These are phyloP conservation scores for Danionella cerebrum DNA, from an alignment of 2,113 vertebrate genomes.

Conservation along the genomic window DNA sequence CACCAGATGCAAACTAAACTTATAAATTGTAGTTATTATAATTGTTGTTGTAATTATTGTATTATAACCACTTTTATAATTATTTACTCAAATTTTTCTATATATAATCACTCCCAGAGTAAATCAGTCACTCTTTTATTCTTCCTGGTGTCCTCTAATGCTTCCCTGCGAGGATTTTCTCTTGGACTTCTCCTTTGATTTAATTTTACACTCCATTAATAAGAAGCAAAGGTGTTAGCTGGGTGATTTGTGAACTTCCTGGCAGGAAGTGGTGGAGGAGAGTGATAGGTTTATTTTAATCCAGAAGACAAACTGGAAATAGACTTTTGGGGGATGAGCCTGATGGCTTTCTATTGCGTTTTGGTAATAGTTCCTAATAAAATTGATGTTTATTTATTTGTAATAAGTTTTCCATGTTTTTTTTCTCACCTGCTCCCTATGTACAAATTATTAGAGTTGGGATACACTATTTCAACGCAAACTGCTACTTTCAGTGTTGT, in stretches of 20 bases:
- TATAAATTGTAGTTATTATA: too few species aligned
- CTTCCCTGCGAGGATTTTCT: slow-evolving; percentile 24
- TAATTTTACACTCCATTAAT: slow-evolving; percentile 57
- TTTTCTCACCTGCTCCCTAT: too few species aligned
- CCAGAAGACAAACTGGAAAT: slow-evolving; percentile 42
- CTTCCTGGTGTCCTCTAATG: neutral
- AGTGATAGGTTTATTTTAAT: slow-evolving; percentile 18
- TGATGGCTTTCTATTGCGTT: neutral
- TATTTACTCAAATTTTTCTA: too few species aligned
- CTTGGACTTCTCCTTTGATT: slow-evolving; percentile 43
- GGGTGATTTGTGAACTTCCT: slow-evolving; percentile 38
- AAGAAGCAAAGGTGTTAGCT: slow-evolving; percentile 32
- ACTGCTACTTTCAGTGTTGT: neutral
- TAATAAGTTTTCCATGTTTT: too few species aligned
- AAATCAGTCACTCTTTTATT: neutral
- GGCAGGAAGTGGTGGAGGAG: slow-evolving; percentile 12
- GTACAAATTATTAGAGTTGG: too few species aligned
- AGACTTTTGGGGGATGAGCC: neutral
- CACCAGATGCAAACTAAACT: too few species aligned
- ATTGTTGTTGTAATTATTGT: too few species aligned
- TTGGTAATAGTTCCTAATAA: too few species aligned
- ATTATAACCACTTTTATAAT: too few species aligned
- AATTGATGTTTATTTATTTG: neutral
- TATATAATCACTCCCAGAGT: neutral
- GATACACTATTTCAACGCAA: neutral